Evolutionary conservation across 2,888 invertebrate genomes (phyloP), one percentile per base, ranked within the genome.

Genomic region (Scaptodrosophila latifasciaeformis): DNA sequence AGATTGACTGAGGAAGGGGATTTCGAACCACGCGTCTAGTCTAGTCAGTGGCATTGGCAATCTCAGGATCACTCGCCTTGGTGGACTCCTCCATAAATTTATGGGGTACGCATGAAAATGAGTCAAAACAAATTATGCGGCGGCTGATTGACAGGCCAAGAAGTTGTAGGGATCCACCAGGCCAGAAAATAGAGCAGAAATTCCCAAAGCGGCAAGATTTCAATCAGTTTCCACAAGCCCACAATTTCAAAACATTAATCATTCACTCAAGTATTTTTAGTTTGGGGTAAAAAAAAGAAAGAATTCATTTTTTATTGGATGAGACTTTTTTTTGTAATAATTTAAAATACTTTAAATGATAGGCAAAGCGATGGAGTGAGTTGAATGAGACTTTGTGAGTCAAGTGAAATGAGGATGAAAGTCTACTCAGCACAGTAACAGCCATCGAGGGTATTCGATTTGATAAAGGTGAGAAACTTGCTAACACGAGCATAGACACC

Each of bases 401-500:
- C 18, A 39, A 29, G 17, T 44, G 44, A 19, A 46, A 21, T 45
- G 24, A 31, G 44, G 9, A 13, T 17, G 17, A 6, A 31, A 35
- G 9, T 19, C 13, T 63, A 83, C 42, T 55, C 53, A 57, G 75
- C 71, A 58, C 85, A 85, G 43, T 76, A 84, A 64, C 85, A 85
- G 24, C 62, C 76, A 53, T 84, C 84, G 37, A 54, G 60, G 0
- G 84, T 77, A 54, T 83, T 84, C 46, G 47, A 64, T n/a, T 70
- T 29, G 49, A 85, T 84, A 85, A 85, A 85, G 43, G 74, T 71
- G 29, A 84, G 29, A 64, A 83, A 85, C 46, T 83, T 84, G 49
- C 79, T 74, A 2, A 85, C 80, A 48, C 86, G 70, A 18, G 86
- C 79, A 54, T 85, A 85, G n/a, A 85, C 85, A 12, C 85, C 84